These are phyloP conservation scores for Listronotus bonariensis DNA, from an alignment of 1,140 invertebrate species.

Conservation along the genomic window DNA sequence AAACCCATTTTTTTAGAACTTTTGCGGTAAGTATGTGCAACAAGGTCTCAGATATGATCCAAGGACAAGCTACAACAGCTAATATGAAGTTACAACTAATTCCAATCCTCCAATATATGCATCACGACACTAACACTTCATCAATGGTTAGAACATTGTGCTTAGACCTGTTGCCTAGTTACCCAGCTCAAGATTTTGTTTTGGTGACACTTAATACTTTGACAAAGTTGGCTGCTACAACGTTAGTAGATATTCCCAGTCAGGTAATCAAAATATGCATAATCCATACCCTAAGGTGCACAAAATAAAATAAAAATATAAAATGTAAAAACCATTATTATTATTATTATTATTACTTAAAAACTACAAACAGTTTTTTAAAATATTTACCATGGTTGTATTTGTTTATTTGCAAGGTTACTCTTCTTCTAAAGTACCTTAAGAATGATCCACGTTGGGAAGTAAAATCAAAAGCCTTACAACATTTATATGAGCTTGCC, in stretches of 20 bases:
- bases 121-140: conserved; percentile 86
- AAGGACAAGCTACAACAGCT: conserved; percentile 86
- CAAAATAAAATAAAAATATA: no score
- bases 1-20: conserved; percentile 69
- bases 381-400: background rate
- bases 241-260: conserved; percentile 87
- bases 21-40: conserved; percentile 97
- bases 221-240: conserved; percentile 84
- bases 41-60: conserved; percentile 94
- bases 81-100: conserved; percentile 91
- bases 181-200: conserved; percentile 88
- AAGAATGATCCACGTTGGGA: conserved; percentile 68
- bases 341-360: no score
- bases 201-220: conserved; percentile 84
- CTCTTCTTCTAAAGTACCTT: conserved; percentile 63
- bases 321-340: no score
- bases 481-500: conserved; percentile 76
- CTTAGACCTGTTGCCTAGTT: conserved; percentile 77
- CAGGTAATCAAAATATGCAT: conserved; percentile 65
- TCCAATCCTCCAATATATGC: conserved; percentile 90
- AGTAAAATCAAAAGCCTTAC: conserved; percentile 76
- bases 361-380: no score
- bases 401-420: conserved; percentile 55
- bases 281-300: background rate
- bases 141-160: conserved; percentile 82